Evolutionary conservation across 2,797 vertebrate species (phyloP).

Genomic region (Luscinia luscinia): DNA sequence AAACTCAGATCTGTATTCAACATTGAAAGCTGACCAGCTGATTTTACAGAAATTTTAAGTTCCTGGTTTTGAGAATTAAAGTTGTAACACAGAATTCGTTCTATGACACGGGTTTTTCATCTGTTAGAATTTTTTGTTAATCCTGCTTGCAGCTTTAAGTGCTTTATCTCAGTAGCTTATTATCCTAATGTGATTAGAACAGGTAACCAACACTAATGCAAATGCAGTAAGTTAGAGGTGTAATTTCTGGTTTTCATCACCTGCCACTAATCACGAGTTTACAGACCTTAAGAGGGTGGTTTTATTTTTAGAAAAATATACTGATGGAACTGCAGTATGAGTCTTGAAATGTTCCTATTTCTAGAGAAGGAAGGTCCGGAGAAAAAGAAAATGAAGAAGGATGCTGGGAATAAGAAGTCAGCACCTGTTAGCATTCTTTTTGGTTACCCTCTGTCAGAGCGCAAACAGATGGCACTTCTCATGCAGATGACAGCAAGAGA

Average conservation of each 20-base stretch:
- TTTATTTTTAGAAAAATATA: not conserved
- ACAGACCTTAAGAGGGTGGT: not conserved
- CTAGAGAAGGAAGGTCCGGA: conserved; percentile 98
- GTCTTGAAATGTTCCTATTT: conserved; percentile 72
- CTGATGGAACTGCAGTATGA: not conserved
- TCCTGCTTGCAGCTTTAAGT: not conserved
- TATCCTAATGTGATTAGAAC: not conserved
- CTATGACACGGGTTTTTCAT: not conserved
- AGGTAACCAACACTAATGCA: not conserved
- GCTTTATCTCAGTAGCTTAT: not conserved
- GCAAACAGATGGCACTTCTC: conserved; percentile 99
- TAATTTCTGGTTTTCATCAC: not conserved
- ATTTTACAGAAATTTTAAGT: not conserved
- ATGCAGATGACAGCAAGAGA: conserved; percentile 99
- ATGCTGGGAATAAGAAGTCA: conserved; percentile 92
- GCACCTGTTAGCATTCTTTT: conserved; percentile 95
- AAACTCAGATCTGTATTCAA: not conserved
- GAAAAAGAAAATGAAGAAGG: conserved; percentile 98
- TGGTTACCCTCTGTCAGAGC: conserved; percentile 96
- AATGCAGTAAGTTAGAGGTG: not conserved
- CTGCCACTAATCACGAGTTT: not conserved
- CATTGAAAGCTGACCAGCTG: not conserved
- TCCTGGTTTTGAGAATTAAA: not conserved
- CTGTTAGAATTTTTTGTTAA: not conserved
- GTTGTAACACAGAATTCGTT: not conserved